Evolutionary conservation across 1,140 invertebrate genomes (phyloP), one percentile per base, ranked within the genome.

Genomic region (Aphelenchoides avenae): DNA sequence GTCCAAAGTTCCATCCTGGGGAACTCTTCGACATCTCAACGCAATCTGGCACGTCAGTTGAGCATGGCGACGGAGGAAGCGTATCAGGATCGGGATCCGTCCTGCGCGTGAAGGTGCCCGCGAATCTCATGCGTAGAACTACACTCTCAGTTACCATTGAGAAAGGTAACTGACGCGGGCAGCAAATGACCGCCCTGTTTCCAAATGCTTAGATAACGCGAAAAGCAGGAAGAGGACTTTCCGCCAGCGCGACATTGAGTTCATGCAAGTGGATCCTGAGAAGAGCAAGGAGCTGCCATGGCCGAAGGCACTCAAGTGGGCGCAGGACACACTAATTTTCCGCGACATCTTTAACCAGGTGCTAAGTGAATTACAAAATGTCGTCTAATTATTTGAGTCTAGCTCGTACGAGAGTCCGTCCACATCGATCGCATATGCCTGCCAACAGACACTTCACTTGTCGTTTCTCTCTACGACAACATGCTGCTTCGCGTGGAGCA

Each of bases 21-120:
- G 65, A 68, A 22, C 30, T 71, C 1, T 68, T 68, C 42, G 65
- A 68, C 31, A 52, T 68, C 36, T 70, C 44, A 24, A 52, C 57
- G 24, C 50, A 59, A 40, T 52, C 64, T 36, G 37, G 40, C 5
- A 34, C 27, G 6, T 15, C 22, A 6, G 48, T 29, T 7, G 27
- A 22, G 11, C 31, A 42, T 9, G 24, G 31, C n/a, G 18, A 33
- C 15, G 51, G 47, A 13, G 53, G 20, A 3, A 18, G 50, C 18
- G n/a, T 20, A 2, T 34, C 9, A 7, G 37, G 49, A 5, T 48
- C 42, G 2, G 5, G 5, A 18, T 40, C 53, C n/a, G 31, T 30
- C 30, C 27, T 61, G 11, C 36, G 61, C 39, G 48, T 64, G 13
- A 53, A 67, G 55, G 43, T 61, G 27, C 62, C 61, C 11, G 49